These are phyloP conservation scores for western clawed frog (Xenopus tropicalis) DNA, from an alignment of 2,113 vertebrate species.

Conservation along the genomic window DNA sequence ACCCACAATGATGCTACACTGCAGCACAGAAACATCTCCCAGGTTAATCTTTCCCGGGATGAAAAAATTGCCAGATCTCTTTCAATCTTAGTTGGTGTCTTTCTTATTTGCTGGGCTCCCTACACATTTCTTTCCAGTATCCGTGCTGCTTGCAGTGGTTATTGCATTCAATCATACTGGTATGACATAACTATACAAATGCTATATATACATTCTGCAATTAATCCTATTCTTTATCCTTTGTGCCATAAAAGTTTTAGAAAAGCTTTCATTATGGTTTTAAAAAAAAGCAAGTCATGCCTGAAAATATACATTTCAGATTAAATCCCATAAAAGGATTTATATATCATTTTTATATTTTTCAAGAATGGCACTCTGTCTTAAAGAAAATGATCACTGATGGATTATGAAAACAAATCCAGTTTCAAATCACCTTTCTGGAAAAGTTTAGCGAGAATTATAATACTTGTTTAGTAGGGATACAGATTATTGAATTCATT, in stretches of 20 bases:
- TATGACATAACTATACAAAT: constrained; percentile 79
- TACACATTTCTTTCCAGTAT: constrained; percentile 76
- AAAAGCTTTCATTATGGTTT: constrained; percentile 57
- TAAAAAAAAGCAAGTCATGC: background rate
- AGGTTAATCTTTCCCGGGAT: constrained; percentile 60
- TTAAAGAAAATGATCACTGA: no score
- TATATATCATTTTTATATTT: no score
- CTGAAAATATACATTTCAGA: no score
- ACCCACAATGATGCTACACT: no score
- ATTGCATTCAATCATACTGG: constrained; percentile 52
- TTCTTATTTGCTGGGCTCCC: constrained; percentile 78
- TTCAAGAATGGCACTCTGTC: no score
- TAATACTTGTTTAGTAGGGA: no score
- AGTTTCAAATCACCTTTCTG: no score
- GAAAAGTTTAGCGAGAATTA: no score
- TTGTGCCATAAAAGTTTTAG: constrained; percentile 77
- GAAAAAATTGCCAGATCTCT: constrained; percentile 73
- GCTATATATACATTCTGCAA: constrained; percentile 78
- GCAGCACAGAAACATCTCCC: no score
- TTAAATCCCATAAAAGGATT: no score
- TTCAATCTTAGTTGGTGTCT: constrained; percentile 72
- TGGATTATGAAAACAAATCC: no score
- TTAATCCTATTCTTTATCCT: constrained; percentile 82
- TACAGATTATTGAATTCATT: no score
- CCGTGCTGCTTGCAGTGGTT: constrained; percentile 57